phyloP scores from a whole-genome alignment of 2,888 invertebrate genomes.

The Microctonus brassicae region DNA sequence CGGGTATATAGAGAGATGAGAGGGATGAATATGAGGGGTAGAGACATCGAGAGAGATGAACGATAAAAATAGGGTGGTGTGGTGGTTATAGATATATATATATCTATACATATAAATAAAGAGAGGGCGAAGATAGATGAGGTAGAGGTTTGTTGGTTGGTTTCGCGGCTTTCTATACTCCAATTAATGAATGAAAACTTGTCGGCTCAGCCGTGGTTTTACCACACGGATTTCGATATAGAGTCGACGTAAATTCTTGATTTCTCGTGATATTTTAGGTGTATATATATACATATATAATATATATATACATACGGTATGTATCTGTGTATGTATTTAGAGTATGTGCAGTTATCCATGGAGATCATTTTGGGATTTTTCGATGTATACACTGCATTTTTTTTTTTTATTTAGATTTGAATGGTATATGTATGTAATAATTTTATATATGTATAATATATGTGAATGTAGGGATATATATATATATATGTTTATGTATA shows the following conservation, averaged over 20 bases:
- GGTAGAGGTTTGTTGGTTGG: constrained; percentile 58
- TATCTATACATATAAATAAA: constrained; percentile 15
- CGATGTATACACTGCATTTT: no score
- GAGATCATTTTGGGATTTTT: no score
- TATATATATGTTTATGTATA: no score
- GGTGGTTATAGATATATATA: constrained; percentile 26
- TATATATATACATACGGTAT: not conserved
- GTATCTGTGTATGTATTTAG: not conserved
- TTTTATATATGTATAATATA: no score
- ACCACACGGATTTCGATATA: constrained; percentile 53
- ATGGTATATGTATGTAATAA: no score
- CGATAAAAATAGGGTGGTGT: constrained; percentile 55
- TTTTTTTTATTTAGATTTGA: no score
- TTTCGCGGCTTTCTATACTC: constrained; percentile 60
- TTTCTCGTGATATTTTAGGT: constrained; percentile 35
- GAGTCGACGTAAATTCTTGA: constrained; percentile 65
- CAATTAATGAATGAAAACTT: constrained; percentile 69
- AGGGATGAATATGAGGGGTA: constrained; percentile 36
- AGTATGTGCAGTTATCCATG: no score
- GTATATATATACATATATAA: not conserved
- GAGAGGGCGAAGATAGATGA: constrained; percentile 7
- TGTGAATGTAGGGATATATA: no score
- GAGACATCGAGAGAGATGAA: constrained; percentile 38
- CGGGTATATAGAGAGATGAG: constrained; percentile 34
- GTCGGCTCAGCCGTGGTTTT: constrained; percentile 57